Evolutionary conservation across 2,888 invertebrate genomes (phyloP).

Genomic region (Hylaea fasciaria): DNA sequence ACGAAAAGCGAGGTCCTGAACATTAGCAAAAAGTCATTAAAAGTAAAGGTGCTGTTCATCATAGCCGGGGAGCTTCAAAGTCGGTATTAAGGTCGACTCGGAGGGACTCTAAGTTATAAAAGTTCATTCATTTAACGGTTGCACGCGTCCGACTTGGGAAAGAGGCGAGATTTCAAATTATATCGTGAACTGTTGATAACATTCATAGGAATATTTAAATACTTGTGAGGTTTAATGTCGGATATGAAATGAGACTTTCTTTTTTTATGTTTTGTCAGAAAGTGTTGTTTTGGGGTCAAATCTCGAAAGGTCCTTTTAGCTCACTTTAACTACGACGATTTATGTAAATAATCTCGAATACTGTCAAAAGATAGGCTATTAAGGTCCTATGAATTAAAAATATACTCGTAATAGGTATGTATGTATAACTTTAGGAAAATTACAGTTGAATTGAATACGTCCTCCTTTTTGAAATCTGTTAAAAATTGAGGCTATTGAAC

Average conservation of each 20-base stretch:
- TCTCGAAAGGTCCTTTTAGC: no score
- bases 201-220: slow-evolving; percentile 28
- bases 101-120: slow-evolving; percentile 77
- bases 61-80: slow-evolving; percentile 69
- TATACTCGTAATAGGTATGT: no score
- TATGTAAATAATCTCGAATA: no score
- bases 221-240: slow-evolving; percentile 4
- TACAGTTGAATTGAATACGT: no score
- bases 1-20: slow-evolving; percentile 61
- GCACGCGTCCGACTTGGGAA: slow-evolving; percentile 65
- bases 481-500: no score
- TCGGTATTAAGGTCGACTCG: slow-evolving; percentile 75
- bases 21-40: slow-evolving; percentile 85
- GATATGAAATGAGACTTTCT: not conserved
- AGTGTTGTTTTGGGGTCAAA: not conserved
- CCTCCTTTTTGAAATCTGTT: no score
- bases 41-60: slow-evolving; percentile 82
- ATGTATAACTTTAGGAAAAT: no score
- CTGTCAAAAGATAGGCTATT: no score
- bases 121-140: slow-evolving; percentile 84
- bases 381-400: no score
- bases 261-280: not conserved
- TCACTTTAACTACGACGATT: no score
- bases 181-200: slow-evolving; percentile 46
- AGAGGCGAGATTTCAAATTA: slow-evolving; percentile 77